phyloP scores from a whole-genome alignment of 2,113 vertebrate genomes.

The Ovis aries region DNA sequence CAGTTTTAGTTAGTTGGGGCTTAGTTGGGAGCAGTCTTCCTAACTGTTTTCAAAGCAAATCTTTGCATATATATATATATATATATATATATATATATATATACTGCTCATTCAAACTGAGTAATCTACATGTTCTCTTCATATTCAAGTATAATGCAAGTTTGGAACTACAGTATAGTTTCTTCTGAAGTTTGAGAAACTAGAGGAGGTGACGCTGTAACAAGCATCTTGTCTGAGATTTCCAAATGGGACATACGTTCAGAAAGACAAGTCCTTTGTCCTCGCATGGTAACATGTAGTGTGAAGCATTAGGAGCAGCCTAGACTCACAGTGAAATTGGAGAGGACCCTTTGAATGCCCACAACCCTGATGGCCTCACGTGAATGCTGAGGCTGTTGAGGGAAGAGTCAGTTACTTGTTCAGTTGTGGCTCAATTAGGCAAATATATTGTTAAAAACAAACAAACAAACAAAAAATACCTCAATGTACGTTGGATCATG shows the following conservation, averaged over 20 bases:
- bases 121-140: not conserved
- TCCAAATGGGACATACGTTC: rapidly evolving
- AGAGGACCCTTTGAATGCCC: not conserved
- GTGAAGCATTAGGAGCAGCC: not conserved
- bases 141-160: not conserved
- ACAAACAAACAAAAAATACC: not conserved
- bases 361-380: not conserved
- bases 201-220: not conserved
- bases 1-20: not conserved
- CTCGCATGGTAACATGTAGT: not conserved
- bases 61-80: not conserved
- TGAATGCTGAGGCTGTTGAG: not conserved
- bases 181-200: not conserved
- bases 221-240: not conserved
- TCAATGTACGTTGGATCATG: not conserved
- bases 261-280: not conserved
- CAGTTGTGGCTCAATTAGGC: not conserved
- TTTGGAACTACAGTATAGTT: not conserved
- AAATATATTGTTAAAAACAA: not conserved
- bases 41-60: not conserved
- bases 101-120: not conserved
- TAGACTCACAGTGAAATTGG: too few relatives aligned
- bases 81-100: not conserved
- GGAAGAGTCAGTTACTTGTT: not conserved
- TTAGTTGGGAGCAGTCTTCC: not conserved